A percentile compares a stretch with the other conserved stretches of the same genome.
phyloP scores from a whole-genome alignment of 2,113 vertebrate genomes.

The Phocoena sinus region DNA sequence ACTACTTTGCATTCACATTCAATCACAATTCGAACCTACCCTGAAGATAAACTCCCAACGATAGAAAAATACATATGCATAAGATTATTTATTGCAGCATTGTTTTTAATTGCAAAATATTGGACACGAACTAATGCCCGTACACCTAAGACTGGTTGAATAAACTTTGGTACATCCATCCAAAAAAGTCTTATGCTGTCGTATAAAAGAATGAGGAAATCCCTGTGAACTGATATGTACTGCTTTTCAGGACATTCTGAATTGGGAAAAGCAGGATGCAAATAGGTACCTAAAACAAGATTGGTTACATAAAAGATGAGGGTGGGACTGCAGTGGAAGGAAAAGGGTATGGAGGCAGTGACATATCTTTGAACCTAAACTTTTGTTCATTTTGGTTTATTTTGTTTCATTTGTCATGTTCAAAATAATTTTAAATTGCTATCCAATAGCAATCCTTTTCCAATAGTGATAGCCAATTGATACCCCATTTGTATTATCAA shows the following conservation, averaged over 20 bases:
- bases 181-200: background rate
- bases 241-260: background rate
- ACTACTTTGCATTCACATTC: background rate
- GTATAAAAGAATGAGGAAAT: background rate
- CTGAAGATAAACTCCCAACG: background rate
- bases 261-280: background rate
- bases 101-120: background rate
- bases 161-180: background rate
- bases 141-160: background rate
- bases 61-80: background rate
- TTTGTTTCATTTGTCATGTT: background rate
- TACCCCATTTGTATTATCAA: background rate
- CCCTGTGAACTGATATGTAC: background rate
- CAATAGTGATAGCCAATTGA: background rate
- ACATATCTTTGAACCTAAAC: background rate
- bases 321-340: background rate
- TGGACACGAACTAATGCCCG: background rate
- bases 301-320: background rate
- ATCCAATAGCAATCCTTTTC: background rate
- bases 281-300: background rate
- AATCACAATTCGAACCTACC: background rate
- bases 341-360: background rate
- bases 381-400: background rate
- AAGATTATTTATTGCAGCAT: background rate
- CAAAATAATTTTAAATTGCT: background rate